Percentiles rank a stretch among this genome's conserved stretches.
These are phyloP conservation scores for Umimayanthus chanpuru DNA, from an alignment of 92 coral and sea anemone genomes.

Conservation along the genomic window DNA sequence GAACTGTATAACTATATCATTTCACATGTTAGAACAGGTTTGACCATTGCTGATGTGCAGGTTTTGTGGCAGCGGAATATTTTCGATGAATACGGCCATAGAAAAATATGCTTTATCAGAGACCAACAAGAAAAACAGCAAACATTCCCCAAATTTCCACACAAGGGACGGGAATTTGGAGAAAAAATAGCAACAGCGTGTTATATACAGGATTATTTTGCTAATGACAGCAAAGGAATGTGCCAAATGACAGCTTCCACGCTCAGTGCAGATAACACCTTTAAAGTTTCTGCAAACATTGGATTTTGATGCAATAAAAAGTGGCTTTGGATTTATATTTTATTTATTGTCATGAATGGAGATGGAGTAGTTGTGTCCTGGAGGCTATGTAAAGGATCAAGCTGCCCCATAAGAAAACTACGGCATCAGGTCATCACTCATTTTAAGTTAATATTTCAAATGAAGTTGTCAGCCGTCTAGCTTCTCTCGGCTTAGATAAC, in stretches of 20 bases:
- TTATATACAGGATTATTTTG: slow-evolving; percentile 44
- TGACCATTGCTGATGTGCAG: slow-evolving; percentile 60
- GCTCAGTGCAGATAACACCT: slow-evolving; percentile 53
- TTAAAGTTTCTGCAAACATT: slow-evolving; percentile 52
- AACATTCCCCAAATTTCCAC: slow-evolving; percentile 38
- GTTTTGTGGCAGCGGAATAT: slow-evolving; percentile 57
- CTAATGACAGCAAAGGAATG: slow-evolving; percentile 50
- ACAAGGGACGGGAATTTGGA: slow-evolving; percentile 43
- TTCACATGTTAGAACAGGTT: slow-evolving; percentile 50
- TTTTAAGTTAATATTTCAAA: too few relatives aligned
- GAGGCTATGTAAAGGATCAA: slow-evolving; percentile 46
- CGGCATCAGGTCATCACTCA: too few relatives aligned
- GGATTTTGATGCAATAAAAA: slow-evolving; percentile 44
- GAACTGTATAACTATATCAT: slow-evolving; percentile 39
- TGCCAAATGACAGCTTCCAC: slow-evolving; percentile 50
- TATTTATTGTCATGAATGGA: slow-evolving; percentile 58
- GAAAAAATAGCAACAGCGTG: slow-evolving; percentile 40
- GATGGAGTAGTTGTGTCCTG: slow-evolving; percentile 36
- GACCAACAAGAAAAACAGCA: background rate
- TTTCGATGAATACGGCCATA: slow-evolving; percentile 48
- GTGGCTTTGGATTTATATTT: slow-evolving; percentile 49
- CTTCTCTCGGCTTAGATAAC: too few relatives aligned
- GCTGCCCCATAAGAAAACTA: background rate
- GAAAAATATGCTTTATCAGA: slow-evolving; percentile 30
- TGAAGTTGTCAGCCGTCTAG: too few relatives aligned